Percentiles rank a stretch among this genome's conserved stretches.
These are phyloP conservation scores for Alviniconcha marisindica DNA, from an alignment of 1,140 invertebrate genomes.

Conservation along the genomic window DNA sequence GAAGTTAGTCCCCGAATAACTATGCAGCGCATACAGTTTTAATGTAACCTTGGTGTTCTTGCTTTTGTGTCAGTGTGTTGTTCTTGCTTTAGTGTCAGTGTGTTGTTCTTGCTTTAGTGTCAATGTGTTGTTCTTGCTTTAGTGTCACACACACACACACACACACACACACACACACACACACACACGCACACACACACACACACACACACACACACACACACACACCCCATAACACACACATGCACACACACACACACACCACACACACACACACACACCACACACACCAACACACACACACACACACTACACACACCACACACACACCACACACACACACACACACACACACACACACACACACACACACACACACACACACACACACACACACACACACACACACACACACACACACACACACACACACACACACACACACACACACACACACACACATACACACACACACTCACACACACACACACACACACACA, in stretches of 20 bases:
- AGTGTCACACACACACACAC: no score
- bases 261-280: not conserved
- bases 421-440: not conserved
- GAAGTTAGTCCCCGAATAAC: no score
- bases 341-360: not conserved
- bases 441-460: no score
- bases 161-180: no score
- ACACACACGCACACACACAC: no score
- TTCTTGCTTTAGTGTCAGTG: not conserved
- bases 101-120: not conserved
- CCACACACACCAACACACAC: not conserved
- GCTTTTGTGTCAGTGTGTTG: no score
- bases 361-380: conserved; percentile 14
- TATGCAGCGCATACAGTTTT: no score
- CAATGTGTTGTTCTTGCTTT: no score
- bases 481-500: conserved; percentile 17
- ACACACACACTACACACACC: not conserved
- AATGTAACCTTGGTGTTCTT: no score
- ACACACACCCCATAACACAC: no score
- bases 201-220: no score
- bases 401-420: conserved; percentile 22
- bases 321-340: not conserved
- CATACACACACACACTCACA: not conserved
- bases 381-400: conserved; percentile 21
- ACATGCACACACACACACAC: no score